Base-by-base conservation (phyloP, 2,888 invertebrate species). In the Matsumyia berberina region DNA sequence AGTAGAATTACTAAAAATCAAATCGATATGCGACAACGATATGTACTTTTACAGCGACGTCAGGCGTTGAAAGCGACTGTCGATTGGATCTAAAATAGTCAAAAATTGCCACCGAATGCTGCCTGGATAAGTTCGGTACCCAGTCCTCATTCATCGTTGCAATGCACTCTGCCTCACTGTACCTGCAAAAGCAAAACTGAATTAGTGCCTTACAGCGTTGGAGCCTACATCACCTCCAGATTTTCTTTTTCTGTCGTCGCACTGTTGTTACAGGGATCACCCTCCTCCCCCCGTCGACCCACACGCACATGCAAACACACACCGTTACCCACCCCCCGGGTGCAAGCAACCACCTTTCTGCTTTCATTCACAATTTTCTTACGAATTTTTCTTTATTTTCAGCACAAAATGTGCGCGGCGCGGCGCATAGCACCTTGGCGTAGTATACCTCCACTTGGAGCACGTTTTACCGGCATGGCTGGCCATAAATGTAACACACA, bases 401-500 rank as follows among this genome's bases (percentile, higher is more conserved):
- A 67, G 55, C 39, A 72, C 51, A 60, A 58, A 60, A 51, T 58
- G 24, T 31, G 73, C 58, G 51, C 58, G 51, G 58, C 15, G 35
- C 33, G 53, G 55, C 17, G 57, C 42, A 24, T 44, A 49, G 57
- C 76, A 66, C 55, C 46, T 57, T 46, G 29, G 8, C 39, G 66
- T 58, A 57, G 55, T 37, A 15, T 66, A 66, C 31, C 66, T 37
- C 76, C 76, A 77, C 76, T 77, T 77, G 58, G 78, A 60, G 78
- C 78, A 78, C 78, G 78, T 78, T 78, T 78, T 78, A 70, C 70
- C 78, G 62, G 70, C 78, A 77, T 77, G 58, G 42, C 51, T 76
- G 33, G 31, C 60, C 58, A 60, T 49, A 69, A 37, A 67, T 11
- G 35, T 62, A 29, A 24, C 17, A 39, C 33, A 69, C 37, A 73